phyloP scores from a whole-genome alignment of 2,888 invertebrate genomes.

The Drosophila antonietae region DNA sequence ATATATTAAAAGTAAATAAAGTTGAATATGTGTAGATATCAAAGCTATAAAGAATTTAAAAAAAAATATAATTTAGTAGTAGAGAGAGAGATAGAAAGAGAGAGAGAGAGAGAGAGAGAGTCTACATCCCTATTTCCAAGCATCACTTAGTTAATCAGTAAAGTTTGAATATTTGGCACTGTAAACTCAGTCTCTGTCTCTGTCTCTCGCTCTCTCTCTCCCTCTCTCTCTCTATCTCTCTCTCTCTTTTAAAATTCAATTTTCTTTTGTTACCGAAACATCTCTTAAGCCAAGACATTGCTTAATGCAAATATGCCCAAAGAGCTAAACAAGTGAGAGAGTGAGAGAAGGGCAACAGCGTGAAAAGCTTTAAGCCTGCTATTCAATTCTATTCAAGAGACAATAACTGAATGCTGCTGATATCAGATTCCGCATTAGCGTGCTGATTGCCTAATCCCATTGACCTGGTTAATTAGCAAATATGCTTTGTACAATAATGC shows the following conservation, averaged over 20 bases:
- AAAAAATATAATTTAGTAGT: no score
- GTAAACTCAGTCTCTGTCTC: no score
- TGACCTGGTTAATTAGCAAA: constrained; percentile 6
- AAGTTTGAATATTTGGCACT: no score
- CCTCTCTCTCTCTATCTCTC: no score
- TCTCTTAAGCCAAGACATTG: neutral
- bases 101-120: no score
- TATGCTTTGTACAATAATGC: neutral
- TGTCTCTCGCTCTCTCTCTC: no score
- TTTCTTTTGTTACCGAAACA: neutral
- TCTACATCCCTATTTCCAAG: accelerated
- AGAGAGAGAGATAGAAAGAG: no score
- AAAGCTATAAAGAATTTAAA: no score
- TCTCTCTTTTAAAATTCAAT: neutral
- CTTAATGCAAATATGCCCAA: no score
- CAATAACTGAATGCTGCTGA: neutral
- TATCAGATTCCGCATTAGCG: neutral
- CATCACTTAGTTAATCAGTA: no score
- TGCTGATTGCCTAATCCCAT: neutral
- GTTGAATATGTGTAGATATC: no score
- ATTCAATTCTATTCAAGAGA: neutral
- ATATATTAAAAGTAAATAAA: no score
- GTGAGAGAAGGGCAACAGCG: neutral
- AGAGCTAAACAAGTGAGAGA: neutral
- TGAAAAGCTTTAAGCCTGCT: neutral